These are phyloP conservation scores for Andrena chrysosceles DNA, from an alignment of 2,888 invertebrate genomes.

Conservation along the genomic window DNA sequence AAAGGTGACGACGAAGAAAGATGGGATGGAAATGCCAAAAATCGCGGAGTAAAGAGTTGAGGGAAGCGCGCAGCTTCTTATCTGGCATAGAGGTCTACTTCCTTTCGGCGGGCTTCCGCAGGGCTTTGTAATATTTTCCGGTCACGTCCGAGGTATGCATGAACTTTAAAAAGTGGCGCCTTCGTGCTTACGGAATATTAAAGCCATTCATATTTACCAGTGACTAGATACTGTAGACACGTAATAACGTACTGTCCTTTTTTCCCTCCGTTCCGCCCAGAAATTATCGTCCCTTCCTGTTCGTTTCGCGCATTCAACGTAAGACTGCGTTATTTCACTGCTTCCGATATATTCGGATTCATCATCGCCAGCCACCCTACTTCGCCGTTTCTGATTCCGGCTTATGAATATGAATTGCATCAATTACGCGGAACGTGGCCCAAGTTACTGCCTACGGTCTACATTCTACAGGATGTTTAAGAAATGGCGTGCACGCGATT, in stretches of 20 bases:
- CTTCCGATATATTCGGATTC: conserved; percentile 44
- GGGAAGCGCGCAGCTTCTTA: conserved; percentile 18
- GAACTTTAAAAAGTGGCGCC: conserved; percentile 81
- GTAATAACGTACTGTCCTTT: conserved; percentile 69
- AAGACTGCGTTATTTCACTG: conserved; percentile 39
- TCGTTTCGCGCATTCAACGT: conserved; percentile 44
- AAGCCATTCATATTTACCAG: conserved; percentile 81
- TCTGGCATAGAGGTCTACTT: conserved; percentile 7
- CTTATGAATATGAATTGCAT: conserved; percentile 57
- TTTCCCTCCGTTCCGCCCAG: background rate
- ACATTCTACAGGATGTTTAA: conserved; percentile 11
- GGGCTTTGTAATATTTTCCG: conserved; percentile 76
- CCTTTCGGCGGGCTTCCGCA: conserved; percentile 58
- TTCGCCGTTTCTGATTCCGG: conserved; percentile 32
- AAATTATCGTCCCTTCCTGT: conserved; percentile 29
- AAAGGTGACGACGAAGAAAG: conserved; percentile 15
- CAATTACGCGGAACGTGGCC: conserved; percentile 32
- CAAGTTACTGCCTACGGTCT: background rate
- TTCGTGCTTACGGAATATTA: conserved; percentile 83
- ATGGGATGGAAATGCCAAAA: background rate
- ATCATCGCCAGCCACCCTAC: conserved; percentile 11
- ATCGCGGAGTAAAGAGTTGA: conserved; percentile 11
- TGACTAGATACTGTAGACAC: conserved; percentile 73
- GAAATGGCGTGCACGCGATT: background rate
- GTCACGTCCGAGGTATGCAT: conserved; percentile 77